Evolutionary conservation across 2,797 vertebrate species (phyloP).

Genomic region (Hyperoplus lanceolatus): DNA sequence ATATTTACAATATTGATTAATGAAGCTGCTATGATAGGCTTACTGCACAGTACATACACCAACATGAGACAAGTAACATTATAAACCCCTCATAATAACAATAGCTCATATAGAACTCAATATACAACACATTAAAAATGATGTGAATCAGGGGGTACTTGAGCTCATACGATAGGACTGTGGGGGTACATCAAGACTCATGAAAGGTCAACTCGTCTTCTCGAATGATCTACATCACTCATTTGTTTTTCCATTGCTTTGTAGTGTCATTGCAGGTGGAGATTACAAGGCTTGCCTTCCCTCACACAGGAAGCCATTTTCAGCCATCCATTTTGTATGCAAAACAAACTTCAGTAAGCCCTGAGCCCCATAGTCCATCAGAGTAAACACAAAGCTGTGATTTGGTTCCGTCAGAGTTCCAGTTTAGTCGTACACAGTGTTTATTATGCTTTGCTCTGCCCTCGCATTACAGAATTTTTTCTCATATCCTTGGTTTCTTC

Average conservation of each 20-base stretch:
- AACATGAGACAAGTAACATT: no score
- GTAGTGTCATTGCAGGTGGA: slow-evolving; percentile 2
- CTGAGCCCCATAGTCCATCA: slow-evolving; percentile 18
- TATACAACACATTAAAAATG: background rate
- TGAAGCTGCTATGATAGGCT: background rate
- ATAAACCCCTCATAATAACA: background rate
- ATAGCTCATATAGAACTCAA: background rate
- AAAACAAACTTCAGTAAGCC: slow-evolving; percentile 11
- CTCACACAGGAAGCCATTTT: slow-evolving; percentile 6
- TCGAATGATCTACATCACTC: background rate
- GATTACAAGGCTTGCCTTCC: background rate
- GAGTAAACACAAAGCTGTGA: slow-evolving; percentile 6
- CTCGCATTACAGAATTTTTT: background rate
- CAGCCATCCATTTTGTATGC: slow-evolving; percentile 9
- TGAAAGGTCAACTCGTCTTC: background rate
- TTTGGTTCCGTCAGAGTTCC: background rate
- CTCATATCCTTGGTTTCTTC: background rate
- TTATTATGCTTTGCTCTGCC: background rate
- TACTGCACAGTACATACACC: background rate
- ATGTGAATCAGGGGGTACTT: background rate
- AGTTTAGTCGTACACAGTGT: background rate
- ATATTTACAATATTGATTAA: background rate
- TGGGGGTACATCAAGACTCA: no score
- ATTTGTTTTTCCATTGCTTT: background rate
- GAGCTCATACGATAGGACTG: background rate